Evolutionary conservation across 1,140 invertebrate genomes (phyloP), one percentile per base, ranked within the genome.

Genomic region (Gryllus bimaculatus): DNA sequence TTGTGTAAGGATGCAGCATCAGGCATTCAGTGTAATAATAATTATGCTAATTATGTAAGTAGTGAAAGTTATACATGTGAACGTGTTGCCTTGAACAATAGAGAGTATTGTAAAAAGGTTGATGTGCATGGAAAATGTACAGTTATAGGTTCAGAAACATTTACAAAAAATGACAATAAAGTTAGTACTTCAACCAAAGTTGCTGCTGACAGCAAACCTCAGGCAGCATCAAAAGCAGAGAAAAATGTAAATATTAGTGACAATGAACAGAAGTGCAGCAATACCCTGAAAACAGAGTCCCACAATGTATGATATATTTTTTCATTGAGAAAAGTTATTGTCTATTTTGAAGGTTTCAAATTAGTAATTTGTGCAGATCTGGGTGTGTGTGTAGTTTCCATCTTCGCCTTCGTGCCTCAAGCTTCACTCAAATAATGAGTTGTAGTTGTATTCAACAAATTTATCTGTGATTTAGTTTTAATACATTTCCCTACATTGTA

Each of bases 391-490:
- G 54, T 66, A 66, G 18, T 18, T 66, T 18, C 54, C 18, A 66
- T 66, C 18, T 13, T 66, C 7, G 54, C 54, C 54, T 66, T 66
- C 7, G 18, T 13, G 18, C 26, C 18, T 66, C 10, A 66, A 13
- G 54, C 54, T 10, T 66, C 54, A 66, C 18, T 13, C 54, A 66
- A 13, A 66, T 18, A 13, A 66, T 66, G 18, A 39, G 26, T 39
- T 66, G 54, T 66, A 66, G 54, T 66, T 10, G 10, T 66, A 66
- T 13, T 66, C 10, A 66, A 66, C 18, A 39, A 39, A 66, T 66
- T 66, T 66, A 18, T 66, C 54, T 66, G 54, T 66, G 54, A 66
- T 66, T 66, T 66, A 66, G 54, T 66, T 66, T 66, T 66, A 66
- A 13, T 66, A 66, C 18, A 66, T 66, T 66, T 66, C 26, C 18